phyloP scores from a whole-genome alignment of 2,888 invertebrate genomes.

The Melinopterus prodromus region DNA sequence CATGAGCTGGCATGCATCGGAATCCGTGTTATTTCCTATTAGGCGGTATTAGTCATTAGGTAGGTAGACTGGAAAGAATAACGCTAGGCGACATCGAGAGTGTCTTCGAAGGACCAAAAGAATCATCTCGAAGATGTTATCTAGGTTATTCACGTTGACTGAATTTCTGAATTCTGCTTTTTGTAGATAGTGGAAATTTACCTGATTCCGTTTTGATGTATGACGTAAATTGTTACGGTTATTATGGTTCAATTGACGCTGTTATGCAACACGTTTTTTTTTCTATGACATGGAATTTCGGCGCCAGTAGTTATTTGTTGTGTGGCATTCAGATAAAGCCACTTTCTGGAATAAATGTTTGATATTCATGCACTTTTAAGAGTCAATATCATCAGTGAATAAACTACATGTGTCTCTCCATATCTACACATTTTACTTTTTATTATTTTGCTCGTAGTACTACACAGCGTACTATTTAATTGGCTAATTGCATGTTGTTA shows the following conservation, averaged over 20 bases:
- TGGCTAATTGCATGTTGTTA: conserved; percentile 4
- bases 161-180: too few species aligned
- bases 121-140: neutral
- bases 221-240: neutral
- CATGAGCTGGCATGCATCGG: neutral
- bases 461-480: neutral
- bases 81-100: too few species aligned
- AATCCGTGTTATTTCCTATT: neutral
- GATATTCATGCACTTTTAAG: neutral
- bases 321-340: too few species aligned
- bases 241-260: neutral
- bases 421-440: neutral
- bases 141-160: too few species aligned
- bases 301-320: too few species aligned
- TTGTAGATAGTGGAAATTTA: too few species aligned
- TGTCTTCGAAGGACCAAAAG: neutral
- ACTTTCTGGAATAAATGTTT: neutral
- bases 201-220: neutral
- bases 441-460: neutral
- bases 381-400: neutral
- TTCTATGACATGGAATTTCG: neutral
- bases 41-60: neutral
- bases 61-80: neutral
- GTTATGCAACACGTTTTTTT: neutral
- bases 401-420: neutral